Base-by-base conservation (phyloP, 2,113 vertebrate species). In the rabbit (Oryctolagus cuniculus) region DNA sequence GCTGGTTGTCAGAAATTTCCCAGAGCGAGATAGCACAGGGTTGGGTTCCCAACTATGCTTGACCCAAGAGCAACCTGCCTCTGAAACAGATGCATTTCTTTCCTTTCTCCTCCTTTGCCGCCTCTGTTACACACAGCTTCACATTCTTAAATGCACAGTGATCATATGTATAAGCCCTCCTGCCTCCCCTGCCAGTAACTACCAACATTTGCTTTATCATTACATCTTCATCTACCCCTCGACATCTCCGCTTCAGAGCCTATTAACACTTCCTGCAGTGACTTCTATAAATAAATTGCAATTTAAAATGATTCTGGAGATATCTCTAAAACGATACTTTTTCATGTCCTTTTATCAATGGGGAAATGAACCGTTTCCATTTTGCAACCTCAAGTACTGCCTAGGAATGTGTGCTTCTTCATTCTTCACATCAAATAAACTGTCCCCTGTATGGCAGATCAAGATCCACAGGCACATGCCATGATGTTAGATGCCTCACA, bases 401-500 rank as follows among this genome's bases (percentile, higher is more conserved):
- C 93, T 61, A 90, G 67, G 34, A 90, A 72, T 24, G 10, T 5
- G 5, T 55, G n/a, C 44, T 51, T 87, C 87, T 93, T 94, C 75
- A 78, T 72, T 89, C 88, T 79, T 95, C 81, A 92, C 73, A 87
- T 90, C 91, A 90, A 78, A 95, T 89, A 81, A 90, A 77, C 93
- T 69, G 12, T 85, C 25, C 34, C 5, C 64, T 53, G 15, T 31
- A 53, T 88, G 79, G 64, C 74, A 90, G 87, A 96, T 89, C 80
- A 92, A 86, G 93, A 97, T 91, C 90, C 91, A 91, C 6, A 8
- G 81, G 58, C 55, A 49, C 66, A n/a, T 38, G 70, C 3, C n/a
- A 86, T 77, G 9, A 69, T 89, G 85, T 91, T 72, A 31, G 97
- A 94, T 96, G 93, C 90, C 75, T 96, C 93, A 87, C 95, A 95